These are phyloP conservation scores for Condylura cristata DNA, from an alignment of 2,113 vertebrate genomes.

Conservation along the genomic window DNA sequence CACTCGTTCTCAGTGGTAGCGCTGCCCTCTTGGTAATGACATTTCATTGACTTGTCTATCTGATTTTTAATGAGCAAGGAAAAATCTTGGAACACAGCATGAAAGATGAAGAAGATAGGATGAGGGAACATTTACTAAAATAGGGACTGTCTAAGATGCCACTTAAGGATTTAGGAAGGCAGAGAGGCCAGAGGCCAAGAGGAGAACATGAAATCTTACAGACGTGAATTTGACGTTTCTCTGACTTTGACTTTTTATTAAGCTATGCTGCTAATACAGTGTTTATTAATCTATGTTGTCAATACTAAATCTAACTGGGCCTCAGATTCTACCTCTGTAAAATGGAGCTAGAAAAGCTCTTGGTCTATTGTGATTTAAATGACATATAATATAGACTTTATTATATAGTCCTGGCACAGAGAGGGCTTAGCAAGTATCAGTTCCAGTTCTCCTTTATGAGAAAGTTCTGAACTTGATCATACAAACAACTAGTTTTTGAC, in stretches of 20 bases:
- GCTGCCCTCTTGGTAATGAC: neutral
- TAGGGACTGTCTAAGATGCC: neutral
- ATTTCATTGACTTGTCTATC: neutral
- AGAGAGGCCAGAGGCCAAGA: neutral
- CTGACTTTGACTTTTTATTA: neutral
- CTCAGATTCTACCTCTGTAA: neutral
- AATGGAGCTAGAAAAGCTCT: neutral
- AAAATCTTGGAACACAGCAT: constrained; percentile 2
- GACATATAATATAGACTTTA: neutral
- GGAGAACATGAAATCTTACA: neutral
- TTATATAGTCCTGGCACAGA: neutral
- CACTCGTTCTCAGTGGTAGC: neutral
- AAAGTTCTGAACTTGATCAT: neutral
- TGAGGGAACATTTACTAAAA: neutral
- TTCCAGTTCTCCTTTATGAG: neutral
- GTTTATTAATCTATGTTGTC: neutral
- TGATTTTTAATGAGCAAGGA: neutral
- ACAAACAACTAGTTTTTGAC: neutral
- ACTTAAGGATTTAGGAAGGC: neutral
- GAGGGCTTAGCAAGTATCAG: neutral
- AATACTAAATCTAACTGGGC: neutral
- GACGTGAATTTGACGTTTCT: neutral
- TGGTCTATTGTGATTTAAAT: neutral
- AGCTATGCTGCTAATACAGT: too few relatives aligned
- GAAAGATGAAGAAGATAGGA: neutral